These are phyloP conservation scores for Drosophila acutilabella DNA, from an alignment of 2,888 invertebrate species.

Conservation along the genomic window DNA sequence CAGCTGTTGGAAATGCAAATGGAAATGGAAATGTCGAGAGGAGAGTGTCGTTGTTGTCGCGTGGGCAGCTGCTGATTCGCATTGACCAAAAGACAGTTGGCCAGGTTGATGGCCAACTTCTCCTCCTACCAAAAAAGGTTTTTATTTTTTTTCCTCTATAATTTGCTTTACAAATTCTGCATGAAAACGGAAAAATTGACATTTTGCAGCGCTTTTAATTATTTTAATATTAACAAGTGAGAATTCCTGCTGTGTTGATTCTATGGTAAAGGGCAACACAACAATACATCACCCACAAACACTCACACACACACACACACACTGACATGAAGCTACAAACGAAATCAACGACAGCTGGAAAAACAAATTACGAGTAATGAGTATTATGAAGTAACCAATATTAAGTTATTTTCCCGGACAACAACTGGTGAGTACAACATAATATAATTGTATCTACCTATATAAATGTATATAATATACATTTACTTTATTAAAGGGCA, in stretches of 20 bases:
- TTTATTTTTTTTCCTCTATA: neutral
- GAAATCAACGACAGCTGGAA: conserved; percentile 40
- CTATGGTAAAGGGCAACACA: conserved; percentile 1
- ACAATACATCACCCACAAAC: neutral
- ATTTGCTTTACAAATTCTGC: neutral
- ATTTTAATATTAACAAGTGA: conserved; percentile 22
- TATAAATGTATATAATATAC: neutral
- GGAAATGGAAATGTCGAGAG: conserved; percentile 42
- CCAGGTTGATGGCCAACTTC: no score
- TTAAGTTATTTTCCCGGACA: conserved; percentile 38
- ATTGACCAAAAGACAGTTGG: conserved; percentile 32
- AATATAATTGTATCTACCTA: neutral
- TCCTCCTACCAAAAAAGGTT: conserved; percentile 4
- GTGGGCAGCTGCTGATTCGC: conserved; percentile 37
- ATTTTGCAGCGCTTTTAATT: conserved; percentile 38
- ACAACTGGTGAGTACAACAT: conserved; percentile 4
- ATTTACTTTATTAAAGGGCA: conserved; percentile 27
- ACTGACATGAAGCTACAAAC: conserved; percentile 37
- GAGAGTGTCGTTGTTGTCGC: conserved; percentile 1
- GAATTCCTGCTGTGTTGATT: neutral
- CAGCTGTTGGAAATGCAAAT: conserved; percentile 45
- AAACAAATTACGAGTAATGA: conserved; percentile 43
- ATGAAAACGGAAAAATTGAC: conserved; percentile 24
- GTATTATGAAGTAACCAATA: conserved; percentile 33
- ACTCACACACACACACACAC: conserved; percentile 2